phyloP scores from a whole-genome alignment of 2,888 invertebrate species.

The Acronicta leporina region DNA sequence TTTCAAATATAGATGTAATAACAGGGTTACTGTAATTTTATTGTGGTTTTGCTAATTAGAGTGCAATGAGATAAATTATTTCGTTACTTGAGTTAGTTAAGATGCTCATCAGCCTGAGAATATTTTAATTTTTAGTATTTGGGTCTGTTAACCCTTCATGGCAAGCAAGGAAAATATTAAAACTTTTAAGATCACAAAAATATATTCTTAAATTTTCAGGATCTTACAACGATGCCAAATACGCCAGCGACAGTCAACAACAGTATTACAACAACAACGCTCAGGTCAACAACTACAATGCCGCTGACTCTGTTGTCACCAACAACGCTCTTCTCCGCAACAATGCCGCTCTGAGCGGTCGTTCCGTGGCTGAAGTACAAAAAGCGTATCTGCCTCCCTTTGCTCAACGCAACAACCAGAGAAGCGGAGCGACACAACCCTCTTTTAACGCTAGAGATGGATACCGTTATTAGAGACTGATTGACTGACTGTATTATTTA shows the following conservation, averaged over 20 bases:
- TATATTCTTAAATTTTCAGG: constrained; percentile 61
- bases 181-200: too few relatives aligned
- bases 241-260: constrained; percentile 49
- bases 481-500: constrained; percentile 37
- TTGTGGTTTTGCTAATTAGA: neutral
- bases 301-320: constrained; percentile 69
- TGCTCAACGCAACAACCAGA: constrained; percentile 47
- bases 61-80: too few relatives aligned
- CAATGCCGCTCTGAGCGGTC: constrained; percentile 57
- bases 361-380: constrained; percentile 40
- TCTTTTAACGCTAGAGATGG: constrained; percentile 65
- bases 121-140: too few relatives aligned
- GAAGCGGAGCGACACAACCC: constrained; percentile 25
- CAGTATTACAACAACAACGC: constrained; percentile 35
- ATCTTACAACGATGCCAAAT: constrained; percentile 77
- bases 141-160: too few relatives aligned
- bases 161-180: too few relatives aligned
- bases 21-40: neutral
- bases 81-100: too few relatives aligned
- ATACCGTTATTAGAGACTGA: constrained; percentile 62
- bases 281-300: constrained; percentile 46
- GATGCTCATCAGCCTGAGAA: too few relatives aligned
- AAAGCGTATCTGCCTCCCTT: constrained; percentile 74
- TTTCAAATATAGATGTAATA: neutral
- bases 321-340: constrained; percentile 51